These are phyloP conservation scores for Arremon brunneinucha DNA, from an alignment of 2,797 vertebrate genomes.

Conservation along the genomic window DNA sequence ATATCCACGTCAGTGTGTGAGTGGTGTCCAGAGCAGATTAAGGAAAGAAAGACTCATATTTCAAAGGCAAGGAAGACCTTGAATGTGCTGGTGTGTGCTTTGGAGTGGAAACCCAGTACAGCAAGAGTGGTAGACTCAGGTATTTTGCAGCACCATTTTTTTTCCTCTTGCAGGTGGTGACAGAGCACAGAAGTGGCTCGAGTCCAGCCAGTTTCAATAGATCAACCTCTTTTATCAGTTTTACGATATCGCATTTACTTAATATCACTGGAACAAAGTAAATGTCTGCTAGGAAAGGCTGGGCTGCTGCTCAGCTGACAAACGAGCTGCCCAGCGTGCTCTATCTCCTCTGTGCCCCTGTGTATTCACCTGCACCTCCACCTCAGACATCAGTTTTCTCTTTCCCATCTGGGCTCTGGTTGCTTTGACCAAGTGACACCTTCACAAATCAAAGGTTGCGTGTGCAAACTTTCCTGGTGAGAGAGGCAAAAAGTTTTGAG, in stretches of 20 bases:
- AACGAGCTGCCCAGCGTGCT: neutral
- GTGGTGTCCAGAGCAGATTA: neutral
- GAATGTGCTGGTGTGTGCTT: neutral
- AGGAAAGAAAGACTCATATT: neutral
- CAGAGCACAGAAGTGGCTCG: neutral
- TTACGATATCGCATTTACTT: neutral
- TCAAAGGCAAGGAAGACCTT: neutral
- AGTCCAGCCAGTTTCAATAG: neutral
- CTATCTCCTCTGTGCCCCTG: neutral
- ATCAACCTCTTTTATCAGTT: neutral
- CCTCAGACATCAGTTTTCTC: neutral
- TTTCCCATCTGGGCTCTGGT: neutral
- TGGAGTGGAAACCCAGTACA: neutral
- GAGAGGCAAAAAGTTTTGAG: neutral
- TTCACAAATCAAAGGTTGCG: neutral
- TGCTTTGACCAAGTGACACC: neutral
- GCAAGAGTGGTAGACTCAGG: neutral
- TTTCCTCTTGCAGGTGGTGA: neutral
- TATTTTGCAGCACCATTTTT: neutral
- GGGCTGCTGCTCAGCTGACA: neutral
- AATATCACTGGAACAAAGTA: neutral
- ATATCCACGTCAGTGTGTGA: neutral
- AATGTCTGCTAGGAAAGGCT: neutral
- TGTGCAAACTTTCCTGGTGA: accelerated
- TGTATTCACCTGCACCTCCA: neutral